A percentile compares a stretch with the other conserved stretches of the same genome.
Evolutionary conservation across 2,113 vertebrate species (phyloP).

Genomic region (Entelurus aequoreus): DNA sequence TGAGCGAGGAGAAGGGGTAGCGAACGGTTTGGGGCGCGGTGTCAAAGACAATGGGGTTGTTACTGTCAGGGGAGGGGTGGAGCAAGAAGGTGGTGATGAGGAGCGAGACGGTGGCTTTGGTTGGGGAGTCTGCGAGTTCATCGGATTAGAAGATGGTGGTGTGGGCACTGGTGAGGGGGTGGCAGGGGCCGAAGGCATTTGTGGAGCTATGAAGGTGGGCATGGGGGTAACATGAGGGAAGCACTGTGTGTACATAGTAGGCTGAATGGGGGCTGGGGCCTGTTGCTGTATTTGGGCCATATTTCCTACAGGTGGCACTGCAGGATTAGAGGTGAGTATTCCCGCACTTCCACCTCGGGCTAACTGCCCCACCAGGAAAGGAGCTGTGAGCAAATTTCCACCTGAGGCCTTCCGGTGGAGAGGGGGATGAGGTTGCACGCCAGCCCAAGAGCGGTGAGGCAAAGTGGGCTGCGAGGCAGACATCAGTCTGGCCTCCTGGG

Average conservation of each 20-base stretch:
- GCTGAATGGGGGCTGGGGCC: constrained; percentile 28
- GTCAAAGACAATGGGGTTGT: constrained; percentile 35
- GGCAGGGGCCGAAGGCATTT: constrained; percentile 33
- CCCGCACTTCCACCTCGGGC: constrained; percentile 56
- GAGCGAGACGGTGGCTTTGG: constrained; percentile 56
- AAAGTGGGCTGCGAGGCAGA: constrained; percentile 94
- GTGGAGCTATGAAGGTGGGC: constrained; percentile 31
- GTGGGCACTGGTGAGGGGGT: constrained; percentile 37
- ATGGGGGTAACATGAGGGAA: constrained; percentile 30
- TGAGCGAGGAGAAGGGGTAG: constrained; percentile 41
- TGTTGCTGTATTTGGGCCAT: constrained; percentile 43
- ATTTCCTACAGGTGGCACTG: constrained; percentile 43
- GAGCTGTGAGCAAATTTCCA: constrained; percentile 66
- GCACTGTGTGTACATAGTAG: constrained; percentile 27
- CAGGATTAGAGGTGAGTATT: constrained; percentile 48
- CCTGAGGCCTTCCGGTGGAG: constrained; percentile 76
- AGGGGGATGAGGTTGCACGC: constrained; percentile 66
- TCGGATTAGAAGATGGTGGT: constrained; percentile 39
- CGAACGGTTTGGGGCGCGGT: constrained; percentile 53
- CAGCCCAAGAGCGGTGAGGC: constrained; percentile 79
- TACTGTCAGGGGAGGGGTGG: constrained; percentile 38
- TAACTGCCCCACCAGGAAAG: constrained; percentile 60
- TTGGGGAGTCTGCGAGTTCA: constrained; percentile 39
- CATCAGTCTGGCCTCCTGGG: constrained; percentile 83
- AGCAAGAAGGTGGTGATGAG: constrained; percentile 54